Conservation (phyloP, 2,888 invertebrate genomes). For the Sicus ferrugineus region DNA sequence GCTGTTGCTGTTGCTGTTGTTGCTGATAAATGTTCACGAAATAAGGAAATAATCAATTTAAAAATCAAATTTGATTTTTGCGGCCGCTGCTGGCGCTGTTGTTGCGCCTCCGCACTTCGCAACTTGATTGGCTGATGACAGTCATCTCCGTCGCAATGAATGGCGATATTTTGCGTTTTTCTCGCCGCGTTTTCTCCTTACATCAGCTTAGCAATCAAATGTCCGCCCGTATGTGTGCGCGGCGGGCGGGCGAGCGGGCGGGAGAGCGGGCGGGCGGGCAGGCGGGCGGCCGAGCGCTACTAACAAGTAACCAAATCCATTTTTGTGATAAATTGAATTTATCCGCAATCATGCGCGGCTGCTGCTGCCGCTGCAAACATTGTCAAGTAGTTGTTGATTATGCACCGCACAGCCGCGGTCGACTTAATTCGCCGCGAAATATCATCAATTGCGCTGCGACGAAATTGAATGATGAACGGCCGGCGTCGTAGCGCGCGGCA, state of each 20-base stretch:
- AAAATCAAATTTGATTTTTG: conserved; percentile 62
- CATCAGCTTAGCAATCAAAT: neutral
- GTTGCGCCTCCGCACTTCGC: neutral
- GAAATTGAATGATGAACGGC: conserved; percentile 33
- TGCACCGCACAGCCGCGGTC: neutral
- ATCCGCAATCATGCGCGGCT: conserved; percentile 57
- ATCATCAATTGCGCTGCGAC: conserved; percentile 33
- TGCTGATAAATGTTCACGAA: conserved; percentile 36
- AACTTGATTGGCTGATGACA: conserved; percentile 7
- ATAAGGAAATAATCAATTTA: conserved; percentile 65
- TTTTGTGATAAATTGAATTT: conserved; percentile 61
- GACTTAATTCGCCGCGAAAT: conserved; percentile 25
- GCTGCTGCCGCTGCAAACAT: neutral
- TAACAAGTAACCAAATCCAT: conserved; percentile 52
- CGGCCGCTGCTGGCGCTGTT: conserved; percentile 38
- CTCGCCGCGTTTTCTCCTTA: neutral
- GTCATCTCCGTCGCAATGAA: neutral
- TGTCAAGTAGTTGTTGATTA: conserved; percentile 6
- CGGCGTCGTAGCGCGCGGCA: conserved; percentile 39
- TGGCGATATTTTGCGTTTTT: neutral
- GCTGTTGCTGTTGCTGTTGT: conserved; percentile 2
- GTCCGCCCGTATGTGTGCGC: neutral
- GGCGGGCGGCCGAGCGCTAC: neutral
- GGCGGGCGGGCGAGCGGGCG: neutral
- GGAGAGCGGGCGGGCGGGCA: neutral